A percentile compares a stretch with the other conserved stretches of the same genome.
Evolutionary conservation across 1,140 invertebrate species (phyloP).

Genomic region (Formica exsecta): DNA sequence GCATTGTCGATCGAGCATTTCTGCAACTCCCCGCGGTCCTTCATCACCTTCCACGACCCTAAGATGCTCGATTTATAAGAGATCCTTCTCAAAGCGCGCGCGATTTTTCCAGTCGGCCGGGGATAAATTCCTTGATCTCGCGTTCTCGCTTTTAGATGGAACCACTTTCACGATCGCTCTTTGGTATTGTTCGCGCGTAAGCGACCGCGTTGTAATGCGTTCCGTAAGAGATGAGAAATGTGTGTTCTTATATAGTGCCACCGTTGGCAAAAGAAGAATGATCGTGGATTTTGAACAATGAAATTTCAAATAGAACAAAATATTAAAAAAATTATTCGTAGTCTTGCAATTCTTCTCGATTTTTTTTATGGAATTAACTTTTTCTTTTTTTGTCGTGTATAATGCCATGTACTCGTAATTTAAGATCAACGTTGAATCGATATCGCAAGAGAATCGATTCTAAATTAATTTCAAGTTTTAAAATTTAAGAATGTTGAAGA

Average conservation of each 20-base stretch:
- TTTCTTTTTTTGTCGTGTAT: background rate
- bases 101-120: conserved; percentile 62
- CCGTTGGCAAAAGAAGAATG: background rate
- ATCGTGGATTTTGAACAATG: background rate
- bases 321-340: background rate
- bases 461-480: background rate
- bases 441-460: background rate
- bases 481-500: background rate
- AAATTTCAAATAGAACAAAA: background rate
- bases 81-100: conserved; percentile 44
- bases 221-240: conserved; percentile 45
- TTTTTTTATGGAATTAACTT: background rate
- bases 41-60: conserved; percentile 70
- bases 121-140: conserved; percentile 62
- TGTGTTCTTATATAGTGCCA: conserved; percentile 12
- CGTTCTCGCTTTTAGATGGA: conserved; percentile 50
- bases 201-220: conserved; percentile 47
- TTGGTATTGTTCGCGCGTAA: conserved; percentile 59
- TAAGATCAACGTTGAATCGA: background rate
- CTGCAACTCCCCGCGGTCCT: conserved; percentile 59
- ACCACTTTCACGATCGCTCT: conserved; percentile 52
- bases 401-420: background rate
- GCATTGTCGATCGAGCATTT: conserved; percentile 68
- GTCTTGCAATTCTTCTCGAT: background rate
- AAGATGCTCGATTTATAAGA: conserved; percentile 71